Evolutionary conservation across 2,113 vertebrate species (phyloP), one percentile per base, ranked within the genome.

Genomic region (Carollia perspicillata): DNA sequence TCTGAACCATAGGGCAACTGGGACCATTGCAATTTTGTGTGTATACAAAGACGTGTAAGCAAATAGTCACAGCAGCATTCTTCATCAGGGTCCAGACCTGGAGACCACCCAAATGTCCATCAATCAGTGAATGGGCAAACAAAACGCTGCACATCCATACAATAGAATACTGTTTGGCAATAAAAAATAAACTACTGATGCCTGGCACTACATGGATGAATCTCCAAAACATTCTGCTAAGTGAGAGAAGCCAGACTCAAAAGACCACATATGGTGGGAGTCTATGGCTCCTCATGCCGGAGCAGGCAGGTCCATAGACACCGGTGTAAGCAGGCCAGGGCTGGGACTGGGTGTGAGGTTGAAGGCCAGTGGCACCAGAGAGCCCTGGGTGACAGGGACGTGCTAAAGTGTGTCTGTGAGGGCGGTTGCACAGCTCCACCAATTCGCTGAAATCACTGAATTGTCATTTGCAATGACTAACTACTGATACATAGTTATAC

Each of bases 151-250:
- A 0, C 17, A 30, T 17, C 16, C 68, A 44, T 8, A 60, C 37
- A 14, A 42, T 10, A 69, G 63, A 72, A 71, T 8, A 35, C 6
- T 51, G 1, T 35, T 37, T 16, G 35, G 42, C 26, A 35, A 85
- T 89, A 71, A 85, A 94, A 86, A 85, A 35, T 51, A 26, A 89
- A 85, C 17, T 53, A 28, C 12, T 10, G 44, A 60, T 22, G 53
- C 4, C 0, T 20, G 17, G 40, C n/a, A 16, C 71, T 28, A 12
- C 0, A 6, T 3, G 13, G 2, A 2, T 63, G 28, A 81, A 51
- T 69, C 51, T 90, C 65, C 87, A 77, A 79, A 49, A 16, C 28
- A 40, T 30, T 18, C 35, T 3, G 20, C 49, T 72, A 65, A 23
- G 1, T 68, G 30, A 74, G 96, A 53, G 68, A 72, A 83, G 18